phyloP scores from a whole-genome alignment of 2,888 invertebrate species.

The Neoaliturus tenellus region DNA sequence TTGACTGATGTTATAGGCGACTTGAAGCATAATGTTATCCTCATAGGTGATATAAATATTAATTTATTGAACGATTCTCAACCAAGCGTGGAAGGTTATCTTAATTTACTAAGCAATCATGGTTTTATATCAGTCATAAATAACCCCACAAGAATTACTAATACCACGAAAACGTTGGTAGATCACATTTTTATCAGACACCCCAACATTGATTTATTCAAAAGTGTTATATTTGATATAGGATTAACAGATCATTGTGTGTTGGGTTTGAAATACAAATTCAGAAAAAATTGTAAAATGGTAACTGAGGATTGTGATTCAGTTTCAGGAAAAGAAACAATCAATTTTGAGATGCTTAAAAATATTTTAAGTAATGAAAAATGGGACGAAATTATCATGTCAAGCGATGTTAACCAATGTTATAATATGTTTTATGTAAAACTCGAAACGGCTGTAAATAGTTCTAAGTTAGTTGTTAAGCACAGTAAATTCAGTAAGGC shows the following conservation, averaged over 20 bases:
- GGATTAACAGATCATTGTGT: background rate
- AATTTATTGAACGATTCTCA: background rate
- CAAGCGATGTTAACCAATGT: too few relatives aligned
- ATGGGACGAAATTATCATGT: too few relatives aligned
- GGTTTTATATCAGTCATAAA: slow-evolving; percentile 6
- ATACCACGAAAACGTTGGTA: background rate
- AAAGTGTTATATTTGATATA: background rate
- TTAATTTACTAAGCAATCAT: background rate
- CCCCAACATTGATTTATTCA: background rate
- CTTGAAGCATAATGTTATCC: background rate
- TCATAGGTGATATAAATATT: background rate
- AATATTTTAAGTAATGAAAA: too few relatives aligned
- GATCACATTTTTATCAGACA: background rate
- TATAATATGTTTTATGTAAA: too few relatives aligned
- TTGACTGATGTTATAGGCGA: background rate
- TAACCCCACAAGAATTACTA: background rate
- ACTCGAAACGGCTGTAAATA: too few relatives aligned
- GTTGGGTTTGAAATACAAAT: background rate
- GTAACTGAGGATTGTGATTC: too few relatives aligned
- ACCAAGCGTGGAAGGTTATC: background rate
- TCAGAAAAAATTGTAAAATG: too few relatives aligned
- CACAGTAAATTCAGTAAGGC: too few relatives aligned
- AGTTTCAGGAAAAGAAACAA: too few relatives aligned
- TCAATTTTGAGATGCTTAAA: too few relatives aligned
- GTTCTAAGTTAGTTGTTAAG: too few relatives aligned